A percentile compares a stretch with the other conserved stretches of the same genome.
Conservation (phyloP, 2,888 invertebrate genomes). For the Drosophila neotestacea region DNA sequence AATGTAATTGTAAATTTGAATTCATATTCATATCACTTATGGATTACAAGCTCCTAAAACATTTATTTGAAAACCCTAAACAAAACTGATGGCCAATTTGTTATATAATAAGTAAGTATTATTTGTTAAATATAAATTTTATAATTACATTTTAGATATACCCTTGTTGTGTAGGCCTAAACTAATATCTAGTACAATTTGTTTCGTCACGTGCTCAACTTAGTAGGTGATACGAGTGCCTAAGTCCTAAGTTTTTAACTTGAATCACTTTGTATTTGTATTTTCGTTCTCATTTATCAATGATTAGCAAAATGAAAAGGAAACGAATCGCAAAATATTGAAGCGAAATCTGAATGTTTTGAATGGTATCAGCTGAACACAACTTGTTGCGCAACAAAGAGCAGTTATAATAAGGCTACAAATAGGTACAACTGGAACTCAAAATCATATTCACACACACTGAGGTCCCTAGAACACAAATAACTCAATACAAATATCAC, state of each 20-base stretch:
- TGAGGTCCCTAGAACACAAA: slow-evolving; percentile 34
- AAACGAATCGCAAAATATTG: slow-evolving; percentile 10
- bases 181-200: slow-evolving; percentile 72
- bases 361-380: slow-evolving; percentile 72
- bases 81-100: slow-evolving; percentile 59
- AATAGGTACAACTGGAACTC: slow-evolving; percentile 22
- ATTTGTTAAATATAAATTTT: slow-evolving; percentile 21
- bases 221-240: slow-evolving; percentile 69
- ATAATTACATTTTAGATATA: slow-evolving; percentile 23
- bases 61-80: slow-evolving; percentile 79
- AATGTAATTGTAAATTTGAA: slow-evolving; percentile 68
- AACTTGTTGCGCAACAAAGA: slow-evolving; percentile 56
- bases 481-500: slow-evolving; percentile 75
- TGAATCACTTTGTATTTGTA: slow-evolving; percentile 73
- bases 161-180: slow-evolving; percentile 55
- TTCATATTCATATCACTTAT: slow-evolving; percentile 79
- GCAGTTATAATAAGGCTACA: slow-evolving; percentile 63
- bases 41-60: slow-evolving; percentile 75
- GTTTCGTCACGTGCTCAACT: slow-evolving; percentile 74
- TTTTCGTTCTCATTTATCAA: slow-evolving; percentile 49
- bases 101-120: neutral
- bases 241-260: slow-evolving; percentile 80
- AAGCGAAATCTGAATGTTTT: slow-evolving; percentile 61
- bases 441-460: slow-evolving; percentile 22
- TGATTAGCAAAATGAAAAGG: slow-evolving; percentile 24